Evolutionary conservation across 2,888 invertebrate species (phyloP).

Genomic region (Tachystola acroxantha): DNA sequence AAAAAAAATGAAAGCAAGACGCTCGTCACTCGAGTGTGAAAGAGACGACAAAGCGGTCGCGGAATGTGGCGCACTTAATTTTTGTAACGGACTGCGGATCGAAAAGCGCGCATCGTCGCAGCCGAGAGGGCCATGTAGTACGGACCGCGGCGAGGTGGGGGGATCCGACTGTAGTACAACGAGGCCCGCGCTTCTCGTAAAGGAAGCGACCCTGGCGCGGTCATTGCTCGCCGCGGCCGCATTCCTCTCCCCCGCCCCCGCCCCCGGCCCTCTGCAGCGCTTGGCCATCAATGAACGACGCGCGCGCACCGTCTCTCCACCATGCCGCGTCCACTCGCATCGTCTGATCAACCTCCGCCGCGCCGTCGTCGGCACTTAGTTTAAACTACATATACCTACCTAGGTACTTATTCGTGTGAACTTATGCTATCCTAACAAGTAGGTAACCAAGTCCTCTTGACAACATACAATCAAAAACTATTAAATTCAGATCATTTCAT

Average conservation of each 20-base stretch:
- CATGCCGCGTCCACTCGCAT: slow-evolving; percentile 33
- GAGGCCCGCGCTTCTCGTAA: slow-evolving; percentile 72
- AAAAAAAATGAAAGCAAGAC: slow-evolving; percentile 19
- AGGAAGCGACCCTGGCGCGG: slow-evolving; percentile 78
- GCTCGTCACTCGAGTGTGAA: slow-evolving; percentile 39
- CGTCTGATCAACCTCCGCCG: slow-evolving; percentile 26
- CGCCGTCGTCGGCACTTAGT: too few relatives aligned
- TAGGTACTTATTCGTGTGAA: too few relatives aligned
- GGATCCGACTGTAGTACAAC: slow-evolving; percentile 61
- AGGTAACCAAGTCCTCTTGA: too few relatives aligned
- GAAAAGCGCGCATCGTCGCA: slow-evolving; percentile 64
- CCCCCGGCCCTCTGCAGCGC: slow-evolving; percentile 32
- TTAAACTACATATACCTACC: too few relatives aligned
- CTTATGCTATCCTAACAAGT: too few relatives aligned
- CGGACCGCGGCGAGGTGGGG: slow-evolving; percentile 39
- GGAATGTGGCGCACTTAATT: slow-evolving; percentile 76
- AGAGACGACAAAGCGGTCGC: slow-evolving; percentile 51
- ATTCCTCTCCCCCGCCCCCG: slow-evolving; percentile 59
- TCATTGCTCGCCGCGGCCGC: slow-evolving; percentile 77
- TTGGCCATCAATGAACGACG: slow-evolving; percentile 75
- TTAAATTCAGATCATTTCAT: too few relatives aligned
- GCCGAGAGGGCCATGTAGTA: slow-evolving; percentile 63
- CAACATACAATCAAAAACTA: too few relatives aligned
- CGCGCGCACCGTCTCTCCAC: slow-evolving; percentile 50
- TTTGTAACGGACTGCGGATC: slow-evolving; percentile 74